Evolutionary conservation across 1,140 invertebrate genomes (phyloP).

Genomic region (Trachymyrmex septentrionalis): DNA sequence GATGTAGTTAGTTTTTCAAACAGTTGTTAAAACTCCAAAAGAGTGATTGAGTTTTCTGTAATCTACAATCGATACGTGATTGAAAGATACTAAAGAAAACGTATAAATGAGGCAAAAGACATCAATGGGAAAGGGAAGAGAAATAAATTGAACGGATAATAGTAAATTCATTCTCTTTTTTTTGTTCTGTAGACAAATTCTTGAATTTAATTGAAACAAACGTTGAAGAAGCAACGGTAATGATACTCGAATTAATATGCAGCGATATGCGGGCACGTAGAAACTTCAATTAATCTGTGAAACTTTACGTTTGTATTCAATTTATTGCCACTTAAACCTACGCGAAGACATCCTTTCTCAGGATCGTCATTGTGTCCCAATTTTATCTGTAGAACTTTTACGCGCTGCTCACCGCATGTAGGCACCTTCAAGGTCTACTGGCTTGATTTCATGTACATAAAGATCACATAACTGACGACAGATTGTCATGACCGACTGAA

Average conservation of each 20-base stretch:
- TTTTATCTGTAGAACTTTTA: constrained; percentile 50
- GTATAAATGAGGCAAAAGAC: not conserved
- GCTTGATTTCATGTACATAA: constrained; percentile 61
- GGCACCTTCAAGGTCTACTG: constrained; percentile 70
- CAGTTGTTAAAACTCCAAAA: not conserved
- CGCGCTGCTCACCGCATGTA: constrained; percentile 42
- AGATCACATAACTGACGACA: constrained; percentile 42
- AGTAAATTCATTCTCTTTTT: constrained; percentile 12
- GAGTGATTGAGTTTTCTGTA: not conserved
- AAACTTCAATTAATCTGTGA: not conserved
- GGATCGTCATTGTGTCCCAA: constrained; percentile 24
- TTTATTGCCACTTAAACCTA: constrained; percentile 23
- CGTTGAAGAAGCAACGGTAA: not conserved
- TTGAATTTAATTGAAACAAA: not conserved
- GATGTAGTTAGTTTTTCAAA: not conserved
- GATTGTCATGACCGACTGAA: constrained; percentile 51
- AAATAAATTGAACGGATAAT: not conserved
- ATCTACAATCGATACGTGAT: not conserved
- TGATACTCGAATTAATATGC: not conserved
- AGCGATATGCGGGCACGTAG: not conserved
- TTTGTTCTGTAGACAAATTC: not conserved
- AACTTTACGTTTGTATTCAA: constrained; percentile 3
- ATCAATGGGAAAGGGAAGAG: not conserved
- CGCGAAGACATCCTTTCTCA: constrained; percentile 28
- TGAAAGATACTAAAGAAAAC: not conserved